These are phyloP conservation scores for Streptopelia turtur DNA, from an alignment of 2,797 vertebrate species.

Conservation along the genomic window DNA sequence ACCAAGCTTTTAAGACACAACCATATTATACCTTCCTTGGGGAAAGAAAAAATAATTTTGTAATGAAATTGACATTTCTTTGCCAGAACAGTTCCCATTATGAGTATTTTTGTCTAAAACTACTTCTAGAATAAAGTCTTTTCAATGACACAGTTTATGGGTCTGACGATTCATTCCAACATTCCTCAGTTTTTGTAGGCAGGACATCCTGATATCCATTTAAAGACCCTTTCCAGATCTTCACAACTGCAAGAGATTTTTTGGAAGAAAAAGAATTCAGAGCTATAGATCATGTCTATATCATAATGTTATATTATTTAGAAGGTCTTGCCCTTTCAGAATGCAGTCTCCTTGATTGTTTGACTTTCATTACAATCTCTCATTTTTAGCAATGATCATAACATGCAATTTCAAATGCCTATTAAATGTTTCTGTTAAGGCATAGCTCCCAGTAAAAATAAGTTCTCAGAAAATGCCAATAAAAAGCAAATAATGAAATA, in stretches of 20 bases:
- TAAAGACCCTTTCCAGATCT: background rate
- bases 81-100: background rate
- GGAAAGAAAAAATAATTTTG: background rate
- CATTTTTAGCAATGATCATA: background rate
- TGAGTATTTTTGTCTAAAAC: background rate
- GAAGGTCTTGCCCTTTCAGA: background rate
- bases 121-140: background rate
- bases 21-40: background rate
- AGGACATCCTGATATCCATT: background rate
- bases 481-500: background rate
- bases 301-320: background rate
- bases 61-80: background rate
- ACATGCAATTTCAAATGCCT: background rate
- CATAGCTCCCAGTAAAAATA: background rate
- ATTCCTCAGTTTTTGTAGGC: background rate
- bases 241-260: background rate
- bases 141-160: background rate
- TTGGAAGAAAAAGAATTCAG: background rate
- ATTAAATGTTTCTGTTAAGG: background rate
- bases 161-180: background rate
- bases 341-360: background rate
- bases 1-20: background rate
- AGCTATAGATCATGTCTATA: background rate
- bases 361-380: background rate
- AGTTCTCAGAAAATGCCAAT: background rate